Base-by-base conservation (phyloP, 30 jellyfish, hydroid and myxozoan genomes). In the Cassiopea andromeda region DNA sequence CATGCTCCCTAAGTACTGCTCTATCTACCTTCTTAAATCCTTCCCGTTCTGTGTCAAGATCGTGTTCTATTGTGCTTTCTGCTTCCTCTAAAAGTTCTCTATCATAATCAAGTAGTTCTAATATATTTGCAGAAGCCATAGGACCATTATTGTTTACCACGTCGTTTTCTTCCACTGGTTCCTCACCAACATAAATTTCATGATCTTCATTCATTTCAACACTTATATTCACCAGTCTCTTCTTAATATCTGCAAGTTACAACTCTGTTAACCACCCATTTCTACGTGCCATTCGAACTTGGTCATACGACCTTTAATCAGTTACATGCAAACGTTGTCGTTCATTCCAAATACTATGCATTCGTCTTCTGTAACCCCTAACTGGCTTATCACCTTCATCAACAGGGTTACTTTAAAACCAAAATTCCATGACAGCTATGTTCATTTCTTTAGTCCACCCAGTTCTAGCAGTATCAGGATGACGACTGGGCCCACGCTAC, bases 401-500 rank as follows among this genome's bases (percentile, higher is more conserved):
- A 43, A 66, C 48, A 19, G 67, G 50, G 60, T 58, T 81, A 46
- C 74, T 66, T 10, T 1, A 58, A 66, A 0, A 82, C 0, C 64
- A 44, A 43, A 75, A 61, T 48, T 54, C 57, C 1, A 46, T 69
- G 91, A 82, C 76, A 19, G 82, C 59, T 60, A 61, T 61, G 71
- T 60, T 82, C 73, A 82, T 48, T 6, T 73, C 72, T 76, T 61
- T 73, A 74, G 82, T 57, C 89, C 60, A 1, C 8, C 82, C 82
- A 18, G 68, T 58, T 74, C 90, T 27, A 46, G 84, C 92, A 71
- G 38, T 69, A 84, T 57, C 77, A 71, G 3, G 92, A 48, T 45
- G 87, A 71, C 70, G 78, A 84, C 78, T 78, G 77, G 87, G 87
- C 85, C 78, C 77, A 58, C 46, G 87, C 78, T 50, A 78, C 92